phyloP scores from a whole-genome alignment of 30 jellyfish, hydroid and myxozoan genomes.

The Aurelia sp. region DNA sequence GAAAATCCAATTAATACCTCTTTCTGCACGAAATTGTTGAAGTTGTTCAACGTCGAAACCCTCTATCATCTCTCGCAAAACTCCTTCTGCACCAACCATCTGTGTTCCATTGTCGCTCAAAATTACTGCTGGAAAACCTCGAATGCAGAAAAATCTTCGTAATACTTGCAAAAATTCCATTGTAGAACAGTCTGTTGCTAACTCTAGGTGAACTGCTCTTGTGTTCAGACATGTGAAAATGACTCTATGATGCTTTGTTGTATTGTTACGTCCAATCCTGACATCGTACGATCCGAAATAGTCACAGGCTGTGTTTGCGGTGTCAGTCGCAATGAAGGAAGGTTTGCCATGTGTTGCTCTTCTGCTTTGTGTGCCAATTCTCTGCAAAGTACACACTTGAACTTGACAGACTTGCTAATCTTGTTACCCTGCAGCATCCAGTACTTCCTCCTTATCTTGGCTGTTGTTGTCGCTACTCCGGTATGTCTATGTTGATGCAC shows the following conservation, averaged over 20 bases:
- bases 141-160: slow-evolving; percentile 68
- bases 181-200: slow-evolving; percentile 49
- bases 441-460: slow-evolving; percentile 25
- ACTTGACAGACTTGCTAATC: slow-evolving; percentile 62
- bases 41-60: slow-evolving; percentile 46
- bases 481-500: too few relatives aligned
- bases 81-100: slow-evolving; percentile 73
- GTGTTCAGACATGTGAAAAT: too few relatives aligned
- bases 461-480: too few relatives aligned
- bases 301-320: slow-evolving; percentile 51
- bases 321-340: too few relatives aligned
- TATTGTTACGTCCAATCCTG: background rate
- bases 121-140: slow-evolving; percentile 77
- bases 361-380: slow-evolving; percentile 60
- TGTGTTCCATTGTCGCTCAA: slow-evolving; percentile 73
- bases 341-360: slow-evolving; percentile 66
- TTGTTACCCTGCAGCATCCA: slow-evolving; percentile 61
- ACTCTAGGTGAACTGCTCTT: too few relatives aligned
- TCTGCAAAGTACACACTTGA: slow-evolving; percentile 50
- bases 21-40: slow-evolving; percentile 57
- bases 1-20: slow-evolving; percentile 74
- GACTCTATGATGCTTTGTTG: too few relatives aligned
- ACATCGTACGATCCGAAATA: slow-evolving; percentile 69
- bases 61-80: slow-evolving; percentile 55
- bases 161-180: slow-evolving; percentile 63